Evolutionary conservation across 37 sponge, comb jelly and placozoan genomes (phyloP).

Genomic region (Petrosia ficiformis): DNA sequence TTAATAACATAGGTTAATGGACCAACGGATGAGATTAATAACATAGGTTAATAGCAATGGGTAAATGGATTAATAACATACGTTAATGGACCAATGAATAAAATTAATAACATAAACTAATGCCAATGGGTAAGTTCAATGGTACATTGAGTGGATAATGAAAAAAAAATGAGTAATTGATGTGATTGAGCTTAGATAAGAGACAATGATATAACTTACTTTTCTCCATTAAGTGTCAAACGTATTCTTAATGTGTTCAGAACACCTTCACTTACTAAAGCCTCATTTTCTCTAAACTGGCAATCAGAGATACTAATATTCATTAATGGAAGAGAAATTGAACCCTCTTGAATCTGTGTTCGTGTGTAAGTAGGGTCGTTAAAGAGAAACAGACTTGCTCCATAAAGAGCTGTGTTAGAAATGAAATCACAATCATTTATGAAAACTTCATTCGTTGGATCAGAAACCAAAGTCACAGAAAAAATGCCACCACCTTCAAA

Average conservation of each 20-base stretch:
- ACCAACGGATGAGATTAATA: no score
- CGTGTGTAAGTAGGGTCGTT: conserved; percentile 44
- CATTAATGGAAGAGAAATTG: conserved; percentile 20
- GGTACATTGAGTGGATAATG: not conserved
- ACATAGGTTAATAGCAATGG: not conserved
- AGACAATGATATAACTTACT: conserved; percentile 45
- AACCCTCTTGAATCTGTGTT: not conserved
- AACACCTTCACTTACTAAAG: conserved; percentile 30
- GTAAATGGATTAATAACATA: not conserved
- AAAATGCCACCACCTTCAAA: conserved; percentile 82
- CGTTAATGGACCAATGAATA: not conserved
- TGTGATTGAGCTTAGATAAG: no score
- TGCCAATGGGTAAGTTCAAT: not conserved
- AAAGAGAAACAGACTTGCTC: conserved; percentile 51
- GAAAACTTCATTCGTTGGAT: conserved; percentile 1
- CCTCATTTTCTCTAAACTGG: conserved; percentile 18
- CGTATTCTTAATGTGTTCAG: conserved; percentile 38
- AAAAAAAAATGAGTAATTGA: no score
- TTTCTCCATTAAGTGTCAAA: conserved; percentile 31
- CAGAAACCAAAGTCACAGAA: conserved; percentile 25
- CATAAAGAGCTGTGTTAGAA: conserved; percentile 33
- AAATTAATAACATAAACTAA: not conserved
- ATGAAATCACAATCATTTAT: conserved; percentile 23
- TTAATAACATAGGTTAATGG: no score
- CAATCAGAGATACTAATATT: conserved; percentile 13